Evolutionary conservation across 1,140 invertebrate species (phyloP).

Genomic region (Limonius californicus): DNA sequence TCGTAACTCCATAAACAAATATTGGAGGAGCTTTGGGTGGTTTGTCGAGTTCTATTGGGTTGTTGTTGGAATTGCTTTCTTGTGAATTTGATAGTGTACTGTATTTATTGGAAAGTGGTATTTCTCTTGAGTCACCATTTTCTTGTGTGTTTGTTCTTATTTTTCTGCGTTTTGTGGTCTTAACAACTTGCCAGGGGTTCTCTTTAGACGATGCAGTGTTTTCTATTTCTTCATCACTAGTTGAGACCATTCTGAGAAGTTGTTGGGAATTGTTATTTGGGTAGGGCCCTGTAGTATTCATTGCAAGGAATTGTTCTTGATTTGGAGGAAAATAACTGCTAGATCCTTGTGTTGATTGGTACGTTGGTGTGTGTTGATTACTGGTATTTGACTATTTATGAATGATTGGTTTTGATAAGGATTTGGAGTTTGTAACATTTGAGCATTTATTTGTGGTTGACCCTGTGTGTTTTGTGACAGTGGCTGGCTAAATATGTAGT

Average conservation of each 20-base stretch:
- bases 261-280: too few species aligned
- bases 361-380: background rate
- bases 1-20: slow-evolving; percentile 11
- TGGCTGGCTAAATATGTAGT: background rate
- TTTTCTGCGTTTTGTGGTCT: background rate
- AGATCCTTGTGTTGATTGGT: background rate
- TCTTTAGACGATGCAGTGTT: too few species aligned
- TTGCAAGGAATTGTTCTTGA: background rate
- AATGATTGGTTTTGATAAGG: background rate
- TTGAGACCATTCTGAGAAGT: too few species aligned
- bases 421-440: background rate
- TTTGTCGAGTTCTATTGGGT: background rate
- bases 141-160: background rate
- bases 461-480: background rate
- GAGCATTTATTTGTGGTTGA: background rate
- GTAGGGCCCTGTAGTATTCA: background rate
- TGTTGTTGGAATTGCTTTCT: background rate
- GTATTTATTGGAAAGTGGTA: background rate
- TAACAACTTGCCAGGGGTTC: too few species aligned
- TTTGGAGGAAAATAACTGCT: background rate
- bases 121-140: background rate
- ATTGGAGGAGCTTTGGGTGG: slow-evolving; percentile 1
- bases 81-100: background rate
- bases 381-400: background rate
- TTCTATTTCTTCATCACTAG: too few species aligned